Conservation (phyloP, 2,113 vertebrate genomes). For the Lynx canadensis region DNA sequence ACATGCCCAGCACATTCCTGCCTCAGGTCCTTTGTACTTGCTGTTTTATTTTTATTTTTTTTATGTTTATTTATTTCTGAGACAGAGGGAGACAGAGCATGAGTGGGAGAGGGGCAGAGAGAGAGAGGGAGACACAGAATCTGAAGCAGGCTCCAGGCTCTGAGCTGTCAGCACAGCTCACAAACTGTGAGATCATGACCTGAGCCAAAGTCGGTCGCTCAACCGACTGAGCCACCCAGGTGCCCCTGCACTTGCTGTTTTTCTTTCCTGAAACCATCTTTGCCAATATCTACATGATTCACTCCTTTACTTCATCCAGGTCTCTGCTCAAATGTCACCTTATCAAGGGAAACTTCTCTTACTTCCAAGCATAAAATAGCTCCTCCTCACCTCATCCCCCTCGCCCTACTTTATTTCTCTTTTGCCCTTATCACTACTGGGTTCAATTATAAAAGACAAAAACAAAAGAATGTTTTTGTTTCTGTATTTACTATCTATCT, state of each 20-base stretch:
- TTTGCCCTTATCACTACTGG: not conserved
- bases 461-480: not conserved
- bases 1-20: not conserved
- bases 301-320: not conserved
- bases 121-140: too few relatives aligned
- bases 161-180: too few relatives aligned
- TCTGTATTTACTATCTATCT: not conserved
- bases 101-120: too few relatives aligned
- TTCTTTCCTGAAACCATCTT: not conserved
- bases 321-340: not conserved
- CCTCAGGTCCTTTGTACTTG: not conserved
- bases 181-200: too few relatives aligned
- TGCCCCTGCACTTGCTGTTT: not conserved
- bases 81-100: too few relatives aligned
- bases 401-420: not conserved
- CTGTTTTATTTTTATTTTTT: not conserved
- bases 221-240: too few relatives aligned
- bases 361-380: not conserved
- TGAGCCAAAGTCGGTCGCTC: too few relatives aligned
- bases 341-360: not conserved
- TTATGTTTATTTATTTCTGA: too few relatives aligned
- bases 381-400: not conserved
- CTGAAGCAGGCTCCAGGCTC: too few relatives aligned
- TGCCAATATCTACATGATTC: not conserved
- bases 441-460: not conserved